Conservation (phyloP, 2,888 invertebrate genomes). For the Andricus curvator region DNA sequence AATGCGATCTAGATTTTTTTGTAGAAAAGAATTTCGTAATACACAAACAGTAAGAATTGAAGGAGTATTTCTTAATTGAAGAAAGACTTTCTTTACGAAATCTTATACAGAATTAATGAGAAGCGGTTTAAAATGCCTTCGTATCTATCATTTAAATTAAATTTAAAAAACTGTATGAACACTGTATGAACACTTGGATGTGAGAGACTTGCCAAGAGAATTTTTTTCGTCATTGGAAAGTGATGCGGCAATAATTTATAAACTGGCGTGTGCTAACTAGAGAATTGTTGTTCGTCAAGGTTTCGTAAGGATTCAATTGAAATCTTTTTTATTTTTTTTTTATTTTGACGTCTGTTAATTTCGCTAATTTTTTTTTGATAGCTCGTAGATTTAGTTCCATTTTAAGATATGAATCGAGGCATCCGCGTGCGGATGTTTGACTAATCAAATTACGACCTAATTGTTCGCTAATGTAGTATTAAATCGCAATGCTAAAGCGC, state of each 20-base stretch:
- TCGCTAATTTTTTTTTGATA: too few species aligned
- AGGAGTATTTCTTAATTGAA: conserved; percentile 14
- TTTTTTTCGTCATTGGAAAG: background rate
- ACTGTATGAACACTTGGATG: conserved; percentile 46
- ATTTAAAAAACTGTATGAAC: conserved; percentile 50
- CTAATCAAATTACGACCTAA: background rate
- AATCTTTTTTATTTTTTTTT: too few species aligned
- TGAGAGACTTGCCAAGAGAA: conserved; percentile 4
- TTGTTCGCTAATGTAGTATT: conserved; percentile 21
- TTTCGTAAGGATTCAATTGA: too few species aligned
- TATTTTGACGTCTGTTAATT: too few species aligned
- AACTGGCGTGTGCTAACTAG: background rate
- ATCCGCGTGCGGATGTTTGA: conserved; percentile 20
- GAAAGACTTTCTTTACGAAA: conserved; percentile 21
- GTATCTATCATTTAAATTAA: conserved; percentile 54
- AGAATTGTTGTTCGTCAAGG: too few species aligned
- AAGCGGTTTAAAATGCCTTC: conserved; percentile 59
- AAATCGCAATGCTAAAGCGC: conserved; percentile 48
- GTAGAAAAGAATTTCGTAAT: conserved; percentile 66
- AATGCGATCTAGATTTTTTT: conserved; percentile 72
- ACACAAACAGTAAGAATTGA: conserved; percentile 64
- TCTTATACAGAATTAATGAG: background rate
- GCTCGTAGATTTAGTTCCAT: background rate
- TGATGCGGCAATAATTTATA: background rate
- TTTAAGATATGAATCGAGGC: conserved; percentile 21